These are phyloP conservation scores for Turritopsis dohrnii DNA, from an alignment of 30 jellyfish, hydroid and myxozoan species.

Conservation along the genomic window DNA sequence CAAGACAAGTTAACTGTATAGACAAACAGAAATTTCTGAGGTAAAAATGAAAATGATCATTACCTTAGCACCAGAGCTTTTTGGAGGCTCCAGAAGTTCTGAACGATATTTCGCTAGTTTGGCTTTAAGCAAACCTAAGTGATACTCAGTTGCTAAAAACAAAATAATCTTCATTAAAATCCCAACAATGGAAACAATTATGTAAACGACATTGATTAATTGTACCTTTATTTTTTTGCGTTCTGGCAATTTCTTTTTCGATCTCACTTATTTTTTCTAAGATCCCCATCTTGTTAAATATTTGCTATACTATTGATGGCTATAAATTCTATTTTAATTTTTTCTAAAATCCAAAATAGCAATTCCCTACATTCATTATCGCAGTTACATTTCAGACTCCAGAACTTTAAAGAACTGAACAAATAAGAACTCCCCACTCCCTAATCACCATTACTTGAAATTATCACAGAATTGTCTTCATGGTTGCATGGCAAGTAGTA, in stretches of 20 bases:
- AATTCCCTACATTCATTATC: too few species aligned
- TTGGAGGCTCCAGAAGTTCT: conserved; percentile 82
- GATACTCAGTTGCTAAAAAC: conserved; percentile 91
- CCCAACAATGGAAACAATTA: background rate
- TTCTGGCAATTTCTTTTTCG: conserved; percentile 87
- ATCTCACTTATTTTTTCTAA: conserved; percentile 86
- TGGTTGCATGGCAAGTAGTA: too few species aligned
- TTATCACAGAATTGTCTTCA: too few species aligned
- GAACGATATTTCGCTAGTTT: conserved; percentile 87
- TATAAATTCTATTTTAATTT: too few species aligned
- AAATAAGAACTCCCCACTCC: too few species aligned
- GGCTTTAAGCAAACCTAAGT: conserved; percentile 89
- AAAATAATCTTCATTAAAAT: background rate
- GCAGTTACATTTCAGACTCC: too few species aligned
- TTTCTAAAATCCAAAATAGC: background rate
- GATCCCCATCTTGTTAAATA: conserved; percentile 55
- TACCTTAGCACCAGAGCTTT: conserved; percentile 86
- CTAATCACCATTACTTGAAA: too few species aligned
- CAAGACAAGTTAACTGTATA: too few species aligned
- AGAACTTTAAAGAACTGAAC: too few species aligned
- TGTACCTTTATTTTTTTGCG: conserved; percentile 96
- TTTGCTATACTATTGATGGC: background rate
- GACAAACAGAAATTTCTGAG: too few species aligned
- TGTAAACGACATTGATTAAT: background rate
- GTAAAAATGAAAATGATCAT: background rate